These are phyloP conservation scores for Loris lydekkerianus DNA, from an alignment of 2,797 vertebrate species.

Conservation along the genomic window DNA sequence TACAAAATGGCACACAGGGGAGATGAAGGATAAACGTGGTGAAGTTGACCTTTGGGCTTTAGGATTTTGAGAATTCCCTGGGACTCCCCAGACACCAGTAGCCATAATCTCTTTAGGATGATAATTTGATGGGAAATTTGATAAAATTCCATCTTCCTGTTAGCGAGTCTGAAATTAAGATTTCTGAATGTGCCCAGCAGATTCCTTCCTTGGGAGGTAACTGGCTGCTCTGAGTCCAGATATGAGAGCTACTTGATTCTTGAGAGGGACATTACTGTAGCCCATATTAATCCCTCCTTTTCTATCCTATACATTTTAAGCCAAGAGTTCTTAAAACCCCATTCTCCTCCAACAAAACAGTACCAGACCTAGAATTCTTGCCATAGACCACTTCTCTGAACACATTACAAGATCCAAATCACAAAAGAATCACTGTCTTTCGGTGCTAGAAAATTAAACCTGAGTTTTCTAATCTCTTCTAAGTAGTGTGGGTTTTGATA, in stretches of 20 bases:
- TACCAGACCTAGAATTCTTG: background rate
- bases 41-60: background rate
- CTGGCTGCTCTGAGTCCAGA: background rate
- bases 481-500: background rate
- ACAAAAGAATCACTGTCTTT: background rate
- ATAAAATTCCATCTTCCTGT: constrained; percentile 32
- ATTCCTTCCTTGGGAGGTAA: background rate
- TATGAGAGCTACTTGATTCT: constrained; percentile 6
- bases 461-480: background rate
- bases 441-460: constrained; percentile 11
- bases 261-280: background rate
- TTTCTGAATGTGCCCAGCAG: background rate
- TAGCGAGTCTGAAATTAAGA: background rate
- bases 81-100: background rate
- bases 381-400: background rate
- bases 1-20: background rate
- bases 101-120: background rate
- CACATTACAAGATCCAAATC: background rate
- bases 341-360: background rate
- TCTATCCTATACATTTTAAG: background rate
- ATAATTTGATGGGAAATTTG: background rate
- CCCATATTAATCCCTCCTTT: background rate
- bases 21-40: background rate
- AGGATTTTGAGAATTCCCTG: background rate
- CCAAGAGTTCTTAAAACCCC: background rate